phyloP scores from a whole-genome alignment of 2,113 vertebrate species.

The Brienomyrus longianalis region DNA sequence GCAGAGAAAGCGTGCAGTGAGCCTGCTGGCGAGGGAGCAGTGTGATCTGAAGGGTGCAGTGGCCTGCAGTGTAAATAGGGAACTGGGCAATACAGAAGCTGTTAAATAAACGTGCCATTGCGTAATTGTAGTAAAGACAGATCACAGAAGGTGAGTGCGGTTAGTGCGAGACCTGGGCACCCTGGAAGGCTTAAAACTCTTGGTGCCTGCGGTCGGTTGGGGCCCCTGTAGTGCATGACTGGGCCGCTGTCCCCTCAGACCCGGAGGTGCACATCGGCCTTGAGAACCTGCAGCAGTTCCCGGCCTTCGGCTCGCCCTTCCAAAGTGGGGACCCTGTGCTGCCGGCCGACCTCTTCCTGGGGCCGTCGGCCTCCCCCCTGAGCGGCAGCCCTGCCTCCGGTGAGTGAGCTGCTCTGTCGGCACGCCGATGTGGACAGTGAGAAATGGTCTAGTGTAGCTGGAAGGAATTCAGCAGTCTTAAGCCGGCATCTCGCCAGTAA shows the following conservation, averaged over 20 bases:
- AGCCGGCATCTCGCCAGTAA: conserved; percentile 44
- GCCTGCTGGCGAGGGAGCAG: background rate
- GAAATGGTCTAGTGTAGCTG: background rate
- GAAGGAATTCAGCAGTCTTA: background rate
- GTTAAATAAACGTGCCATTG: background rate
- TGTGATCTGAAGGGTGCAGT: background rate
- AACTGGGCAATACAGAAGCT: background rate
- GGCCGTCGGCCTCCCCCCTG: conserved; percentile 50
- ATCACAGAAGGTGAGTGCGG: background rate
- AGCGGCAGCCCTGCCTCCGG: conserved; percentile 60
- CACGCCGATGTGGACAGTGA: background rate
- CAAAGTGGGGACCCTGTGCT: conserved; percentile 43
- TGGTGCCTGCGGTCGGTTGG: background rate
- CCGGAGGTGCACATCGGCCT: conserved; percentile 92
- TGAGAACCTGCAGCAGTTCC: conserved; percentile 97
- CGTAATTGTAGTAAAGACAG: background rate
- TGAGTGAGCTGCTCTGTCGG: conserved; percentile 36
- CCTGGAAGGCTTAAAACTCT: background rate
- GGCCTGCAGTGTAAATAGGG: background rate
- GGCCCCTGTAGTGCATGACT: background rate
- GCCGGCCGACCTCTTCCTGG: conserved; percentile 47
- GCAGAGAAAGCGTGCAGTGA: background rate
- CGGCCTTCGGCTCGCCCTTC: conserved; percentile 76
- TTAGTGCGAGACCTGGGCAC: background rate
- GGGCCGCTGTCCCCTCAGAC: conserved; percentile 56